Percentiles rank a stretch among this genome's conserved stretches.
Conservation (phyloP, 2,113 vertebrate species). For the Opisthocomus hoazin region DNA sequence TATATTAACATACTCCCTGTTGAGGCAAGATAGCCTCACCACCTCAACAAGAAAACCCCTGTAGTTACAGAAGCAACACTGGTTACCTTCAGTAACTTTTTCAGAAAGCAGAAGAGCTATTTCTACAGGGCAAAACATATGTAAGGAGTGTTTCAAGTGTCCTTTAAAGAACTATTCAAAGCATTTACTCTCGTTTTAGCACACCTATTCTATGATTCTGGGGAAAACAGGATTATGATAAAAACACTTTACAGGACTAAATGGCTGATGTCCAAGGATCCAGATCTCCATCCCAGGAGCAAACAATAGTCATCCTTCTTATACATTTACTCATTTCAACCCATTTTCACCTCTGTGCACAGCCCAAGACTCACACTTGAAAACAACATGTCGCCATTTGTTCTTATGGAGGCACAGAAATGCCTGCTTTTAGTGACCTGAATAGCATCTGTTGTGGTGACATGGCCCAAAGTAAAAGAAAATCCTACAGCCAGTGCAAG, state of each 20-base stretch:
- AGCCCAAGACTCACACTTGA: neutral
- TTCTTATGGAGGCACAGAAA: neutral
- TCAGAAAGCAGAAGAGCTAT: neutral
- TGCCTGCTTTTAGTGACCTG: neutral
- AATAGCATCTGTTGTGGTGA: neutral
- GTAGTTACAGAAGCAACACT: neutral
- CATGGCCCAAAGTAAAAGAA: neutral
- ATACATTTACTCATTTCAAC: neutral
- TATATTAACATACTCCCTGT: neutral
- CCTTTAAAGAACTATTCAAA: neutral
- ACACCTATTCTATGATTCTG: neutral
- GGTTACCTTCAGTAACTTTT: neutral
- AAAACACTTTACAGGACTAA: neutral
- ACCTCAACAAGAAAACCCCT: neutral
- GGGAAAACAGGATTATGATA: neutral
- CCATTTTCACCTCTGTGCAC: neutral
- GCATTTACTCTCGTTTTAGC: neutral
- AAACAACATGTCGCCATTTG: neutral
- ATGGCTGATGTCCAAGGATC: neutral
- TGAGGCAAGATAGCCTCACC: neutral
- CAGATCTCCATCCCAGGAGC: neutral
- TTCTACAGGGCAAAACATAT: neutral
- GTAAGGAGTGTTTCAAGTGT: neutral
- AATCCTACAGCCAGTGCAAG: neutral
- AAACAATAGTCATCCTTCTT: neutral